Evolutionary conservation across 2,797 vertebrate species (phyloP), one percentile per base, ranked within the genome.

Genomic region (Hirundo rustica): DNA sequence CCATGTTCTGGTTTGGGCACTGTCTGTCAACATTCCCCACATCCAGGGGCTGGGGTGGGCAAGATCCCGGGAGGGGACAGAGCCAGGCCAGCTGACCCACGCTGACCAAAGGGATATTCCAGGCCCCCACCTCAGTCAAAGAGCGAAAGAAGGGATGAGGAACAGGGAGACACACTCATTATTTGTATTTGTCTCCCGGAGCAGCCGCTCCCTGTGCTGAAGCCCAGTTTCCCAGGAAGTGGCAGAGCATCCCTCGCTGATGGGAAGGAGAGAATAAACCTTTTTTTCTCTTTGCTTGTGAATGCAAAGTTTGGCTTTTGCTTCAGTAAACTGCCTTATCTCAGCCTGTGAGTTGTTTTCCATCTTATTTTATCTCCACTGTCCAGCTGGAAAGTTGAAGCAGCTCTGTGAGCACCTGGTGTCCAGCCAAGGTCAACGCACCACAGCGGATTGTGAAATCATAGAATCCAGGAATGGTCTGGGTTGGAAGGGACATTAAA

Each of bases 161-260:
- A 60, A 19, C 0, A 0, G 16, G 5, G 15, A 4, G 1, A 38
- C 38, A 38, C 23, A 61, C 20, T 47, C 2, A 0, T 54, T 30
- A 17, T 40, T 77, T 45, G 22, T 10, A 7, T 68, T 54, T 47
- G 20, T 45, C 23, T 53, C 23, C 23, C 0, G 0, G 29, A n/a
- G 58, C n/a, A 47, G 22, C 40, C 1, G 0, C 51, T 50, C 44
- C 30, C 1, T 30, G 44, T 5, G 13, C 42, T 73, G 44, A 26
- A 36, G 26, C 12, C 16, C 1, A 0, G 32, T 27, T 60, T 45
- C 38, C 23, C 29, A 7, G 16, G 38, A 53, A 38, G 27, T 29
- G 23, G 4, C n/a, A 38, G n/a, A 68, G 54, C n/a, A 23, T 38
- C 27, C 54, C 19, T 68, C 0, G 1, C 38, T 47, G n/a, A 11